phyloP scores from a whole-genome alignment of 92 coral and sea anemone genomes.

The Palythoa caribaeorum region DNA sequence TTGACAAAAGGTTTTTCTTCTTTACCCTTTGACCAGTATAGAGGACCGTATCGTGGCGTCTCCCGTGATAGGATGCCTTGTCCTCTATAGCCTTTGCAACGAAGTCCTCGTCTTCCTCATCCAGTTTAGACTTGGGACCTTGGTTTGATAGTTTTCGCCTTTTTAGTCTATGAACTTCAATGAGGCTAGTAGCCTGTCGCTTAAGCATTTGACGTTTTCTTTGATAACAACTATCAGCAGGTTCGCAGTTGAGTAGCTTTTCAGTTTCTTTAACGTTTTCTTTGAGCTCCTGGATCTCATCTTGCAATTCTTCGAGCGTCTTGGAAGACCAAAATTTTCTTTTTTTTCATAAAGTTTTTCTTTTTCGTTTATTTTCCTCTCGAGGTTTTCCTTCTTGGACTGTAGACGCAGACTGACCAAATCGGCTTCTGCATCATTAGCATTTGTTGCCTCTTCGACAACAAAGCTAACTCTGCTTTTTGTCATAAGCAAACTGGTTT shows the following conservation, averaged over 20 bases:
- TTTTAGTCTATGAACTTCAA: neutral
- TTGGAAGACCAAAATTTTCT: conserved; percentile 34
- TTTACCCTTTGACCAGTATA: neutral
- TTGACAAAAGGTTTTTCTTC: neutral
- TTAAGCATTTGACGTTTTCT: neutral
- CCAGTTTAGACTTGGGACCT: conserved; percentile 1
- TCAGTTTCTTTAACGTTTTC: conserved; percentile 40
- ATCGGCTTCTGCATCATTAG: neutral
- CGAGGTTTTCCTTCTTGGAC: neutral
- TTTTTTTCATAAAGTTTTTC: neutral
- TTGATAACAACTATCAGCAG: neutral
- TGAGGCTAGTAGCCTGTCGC: neutral
- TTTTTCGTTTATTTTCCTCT: neutral
- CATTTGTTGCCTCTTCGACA: neutral
- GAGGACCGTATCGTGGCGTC: conserved; percentile 7
- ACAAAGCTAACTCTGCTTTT: neutral
- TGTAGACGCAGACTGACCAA: neutral
- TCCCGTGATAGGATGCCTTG: neutral
- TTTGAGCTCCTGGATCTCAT: conserved; percentile 33
- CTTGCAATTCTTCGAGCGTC: conserved; percentile 28
- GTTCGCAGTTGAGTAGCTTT: conserved; percentile 6
- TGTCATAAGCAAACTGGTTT: no score
- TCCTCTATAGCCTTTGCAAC: neutral
- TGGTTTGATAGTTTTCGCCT: conserved; percentile 1
- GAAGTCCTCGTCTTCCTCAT: neutral